Evolutionary conservation across 2,888 invertebrate species (phyloP).

Genomic region (Platycheirus albimanus): DNA sequence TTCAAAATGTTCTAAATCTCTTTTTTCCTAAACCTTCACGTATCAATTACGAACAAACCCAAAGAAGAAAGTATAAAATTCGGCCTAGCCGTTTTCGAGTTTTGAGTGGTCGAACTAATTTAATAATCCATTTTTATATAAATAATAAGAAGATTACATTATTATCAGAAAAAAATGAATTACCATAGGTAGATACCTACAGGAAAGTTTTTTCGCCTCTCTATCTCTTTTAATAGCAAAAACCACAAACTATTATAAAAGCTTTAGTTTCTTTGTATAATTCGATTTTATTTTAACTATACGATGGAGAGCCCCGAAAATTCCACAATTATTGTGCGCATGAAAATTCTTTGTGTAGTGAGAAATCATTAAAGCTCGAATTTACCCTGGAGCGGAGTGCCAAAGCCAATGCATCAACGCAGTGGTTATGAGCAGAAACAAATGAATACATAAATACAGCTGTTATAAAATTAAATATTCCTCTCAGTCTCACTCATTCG

Average conservation of each 20-base stretch:
- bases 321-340: conserved; percentile 12
- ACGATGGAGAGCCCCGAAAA: not conserved
- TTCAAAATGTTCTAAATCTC: no score
- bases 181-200: conserved; percentile 8
- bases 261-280: not conserved
- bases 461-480: conserved; percentile 9
- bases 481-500: conserved; percentile 19
- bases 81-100: no score
- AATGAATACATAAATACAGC: conserved; percentile 1
- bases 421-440: conserved; percentile 12
- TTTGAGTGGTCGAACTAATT: no score
- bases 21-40: no score
- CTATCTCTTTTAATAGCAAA: not conserved
- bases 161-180: no score
- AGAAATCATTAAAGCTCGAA: conserved; percentile 12
- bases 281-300: conserved; percentile 15
- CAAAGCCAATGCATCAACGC: conserved; percentile 33
- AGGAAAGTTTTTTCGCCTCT: not conserved
- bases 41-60: no score
- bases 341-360: conserved; percentile 32
- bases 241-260: no score
- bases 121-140: no score
- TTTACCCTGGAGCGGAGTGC: no score
- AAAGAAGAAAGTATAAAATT: no score
- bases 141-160: no score